Evolutionary conservation across 23 tunicate genomes (phyloP).

Genomic region (Aplidium turbinatum): DNA sequence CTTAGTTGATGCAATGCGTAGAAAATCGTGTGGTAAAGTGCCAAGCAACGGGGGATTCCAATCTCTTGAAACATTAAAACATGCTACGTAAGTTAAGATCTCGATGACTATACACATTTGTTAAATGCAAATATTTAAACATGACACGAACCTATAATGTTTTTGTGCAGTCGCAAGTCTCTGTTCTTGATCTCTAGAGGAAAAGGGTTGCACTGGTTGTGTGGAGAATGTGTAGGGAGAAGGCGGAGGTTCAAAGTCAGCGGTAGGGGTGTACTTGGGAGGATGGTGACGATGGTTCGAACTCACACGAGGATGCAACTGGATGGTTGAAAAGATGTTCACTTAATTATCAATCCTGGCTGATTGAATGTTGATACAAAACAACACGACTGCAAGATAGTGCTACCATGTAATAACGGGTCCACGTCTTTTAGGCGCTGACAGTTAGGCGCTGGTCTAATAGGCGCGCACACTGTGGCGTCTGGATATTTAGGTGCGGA

Average conservation of each 20-base stretch:
- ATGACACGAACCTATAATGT: no score
- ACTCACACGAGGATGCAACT: conserved; percentile 39
- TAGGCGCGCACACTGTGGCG: no score
- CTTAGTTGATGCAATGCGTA: conserved; percentile 61
- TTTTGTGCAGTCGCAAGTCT: no score
- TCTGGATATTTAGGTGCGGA: no score
- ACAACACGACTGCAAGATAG: no score
- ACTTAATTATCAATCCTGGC: background rate
- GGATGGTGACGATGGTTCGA: conserved; percentile 75
- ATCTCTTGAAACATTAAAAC: conserved; percentile 29
- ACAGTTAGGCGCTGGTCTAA: no score
- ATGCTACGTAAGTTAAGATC: no score
- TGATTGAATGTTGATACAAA: background rate
- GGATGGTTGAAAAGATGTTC: background rate
- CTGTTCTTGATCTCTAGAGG: no score
- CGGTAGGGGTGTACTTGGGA: conserved; percentile 60
- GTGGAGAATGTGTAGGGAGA: conserved; percentile 38
- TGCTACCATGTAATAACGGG: no score
- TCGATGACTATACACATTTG: no score
- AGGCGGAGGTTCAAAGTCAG: conserved; percentile 44
- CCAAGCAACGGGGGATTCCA: conserved; percentile 98
- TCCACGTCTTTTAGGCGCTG: no score
- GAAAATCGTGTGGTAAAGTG: conserved; percentile 79
- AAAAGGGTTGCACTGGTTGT: conserved; percentile 30
- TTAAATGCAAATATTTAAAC: no score